These are phyloP conservation scores for Fulica atra DNA, from an alignment of 2,113 vertebrate species.

Conservation along the genomic window DNA sequence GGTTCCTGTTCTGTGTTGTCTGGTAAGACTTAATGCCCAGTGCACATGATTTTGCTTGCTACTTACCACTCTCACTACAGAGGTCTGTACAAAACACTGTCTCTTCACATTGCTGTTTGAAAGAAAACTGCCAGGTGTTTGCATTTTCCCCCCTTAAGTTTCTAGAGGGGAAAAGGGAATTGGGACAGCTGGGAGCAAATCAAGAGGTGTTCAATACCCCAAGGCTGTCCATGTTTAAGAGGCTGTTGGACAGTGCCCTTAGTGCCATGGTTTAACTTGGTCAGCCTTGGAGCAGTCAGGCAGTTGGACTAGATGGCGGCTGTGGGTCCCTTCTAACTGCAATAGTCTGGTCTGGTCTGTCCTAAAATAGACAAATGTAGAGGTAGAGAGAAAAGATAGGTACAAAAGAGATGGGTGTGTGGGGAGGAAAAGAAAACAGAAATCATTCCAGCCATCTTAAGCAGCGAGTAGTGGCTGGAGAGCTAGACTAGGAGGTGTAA, in stretches of 20 bases:
- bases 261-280: neutral
- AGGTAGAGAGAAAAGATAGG: neutral
- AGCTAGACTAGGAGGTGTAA: neutral
- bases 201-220: neutral
- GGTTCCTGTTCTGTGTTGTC: neutral
- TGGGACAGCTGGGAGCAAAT: neutral
- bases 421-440: neutral
- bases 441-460: neutral
- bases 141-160: neutral
- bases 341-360: neutral
- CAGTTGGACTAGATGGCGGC: fast-evolving
- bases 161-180: neutral
- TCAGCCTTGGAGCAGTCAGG: neutral
- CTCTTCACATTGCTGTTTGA: neutral
- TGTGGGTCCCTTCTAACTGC: neutral
- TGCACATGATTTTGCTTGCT: neutral
- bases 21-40: neutral
- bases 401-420: neutral
- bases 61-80: neutral
- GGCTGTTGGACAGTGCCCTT: neutral
- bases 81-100: neutral
- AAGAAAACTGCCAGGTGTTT: neutral
- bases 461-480: neutral
- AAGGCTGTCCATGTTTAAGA: neutral
- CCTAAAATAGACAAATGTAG: neutral